phyloP scores from a whole-genome alignment of 2,113 vertebrate species.

The Oncorhynchus masou region DNA sequence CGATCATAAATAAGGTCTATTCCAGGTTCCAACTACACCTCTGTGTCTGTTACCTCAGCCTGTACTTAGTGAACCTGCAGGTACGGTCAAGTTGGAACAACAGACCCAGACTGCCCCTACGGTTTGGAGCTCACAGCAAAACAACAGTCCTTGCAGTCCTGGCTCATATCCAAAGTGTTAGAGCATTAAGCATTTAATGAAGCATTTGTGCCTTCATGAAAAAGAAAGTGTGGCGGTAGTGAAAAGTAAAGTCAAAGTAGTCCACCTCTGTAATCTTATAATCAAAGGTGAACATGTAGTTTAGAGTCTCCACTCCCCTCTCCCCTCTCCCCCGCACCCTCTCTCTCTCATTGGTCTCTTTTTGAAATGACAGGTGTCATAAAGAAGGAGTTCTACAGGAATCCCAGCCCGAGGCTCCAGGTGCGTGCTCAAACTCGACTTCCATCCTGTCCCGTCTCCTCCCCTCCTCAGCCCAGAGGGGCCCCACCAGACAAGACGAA shows the following conservation, averaged over 20 bases:
- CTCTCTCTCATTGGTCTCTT: not conserved
- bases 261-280: not conserved
- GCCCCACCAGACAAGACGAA: not conserved
- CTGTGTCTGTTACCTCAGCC: no score
- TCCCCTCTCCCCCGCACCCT: not conserved
- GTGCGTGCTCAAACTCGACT: slow-evolving; percentile 39
- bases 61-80: not conserved
- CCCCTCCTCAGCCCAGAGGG: no score
- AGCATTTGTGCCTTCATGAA: no score
- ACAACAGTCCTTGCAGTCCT: not conserved
- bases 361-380: slow-evolving; percentile 24
- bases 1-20: not conserved
- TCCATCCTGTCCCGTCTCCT: not conserved
- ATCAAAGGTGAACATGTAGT: not conserved
- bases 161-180: no score
- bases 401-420: slow-evolving; percentile 9
- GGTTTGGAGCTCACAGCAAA: not conserved
- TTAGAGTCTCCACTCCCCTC: not conserved
- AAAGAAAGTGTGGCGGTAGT: no score
- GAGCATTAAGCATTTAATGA: no score
- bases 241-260: no score
- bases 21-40: not conserved
- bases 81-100: not conserved
- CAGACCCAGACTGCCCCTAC: not conserved
- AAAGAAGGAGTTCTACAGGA: slow-evolving; percentile 32